phyloP scores from a whole-genome alignment of 2,888 invertebrate species.

The Drosophila nr. fundita region DNA sequence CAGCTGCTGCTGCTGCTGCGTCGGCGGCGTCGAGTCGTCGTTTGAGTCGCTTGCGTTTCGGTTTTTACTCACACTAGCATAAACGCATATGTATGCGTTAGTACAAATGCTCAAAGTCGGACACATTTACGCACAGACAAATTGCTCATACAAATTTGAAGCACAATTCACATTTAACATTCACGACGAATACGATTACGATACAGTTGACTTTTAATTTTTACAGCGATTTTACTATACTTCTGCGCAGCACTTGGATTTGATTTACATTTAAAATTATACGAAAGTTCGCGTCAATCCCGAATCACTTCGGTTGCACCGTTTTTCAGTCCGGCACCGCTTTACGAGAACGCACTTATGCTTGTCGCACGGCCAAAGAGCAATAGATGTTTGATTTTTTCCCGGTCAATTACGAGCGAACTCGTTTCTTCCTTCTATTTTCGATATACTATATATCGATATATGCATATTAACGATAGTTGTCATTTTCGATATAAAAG shows the following conservation, averaged over 20 bases:
- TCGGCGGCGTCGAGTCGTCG: slow-evolving; percentile 40
- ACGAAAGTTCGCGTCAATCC: slow-evolving; percentile 23
- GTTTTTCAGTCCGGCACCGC: slow-evolving; percentile 22
- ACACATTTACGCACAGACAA: slow-evolving; percentile 49
- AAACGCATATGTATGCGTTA: slow-evolving; percentile 36
- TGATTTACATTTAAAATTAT: slow-evolving; percentile 28
- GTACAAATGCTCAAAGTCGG: slow-evolving; percentile 43
- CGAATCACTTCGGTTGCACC: slow-evolving; percentile 16
- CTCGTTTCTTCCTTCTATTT: slow-evolving; percentile 21
- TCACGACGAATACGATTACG: slow-evolving; percentile 42
- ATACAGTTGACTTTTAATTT: slow-evolving; percentile 53
- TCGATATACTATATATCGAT: slow-evolving; percentile 23
- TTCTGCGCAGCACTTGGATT: slow-evolving; percentile 38
- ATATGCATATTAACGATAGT: slow-evolving; percentile 4
- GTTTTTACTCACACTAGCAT: slow-evolving; percentile 57
- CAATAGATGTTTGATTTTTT: slow-evolving; percentile 61
- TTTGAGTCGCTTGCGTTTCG: slow-evolving; percentile 54
- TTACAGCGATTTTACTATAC: slow-evolving; percentile 35
- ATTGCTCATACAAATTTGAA: slow-evolving; percentile 52
- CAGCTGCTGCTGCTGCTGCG: slow-evolving; percentile 62
- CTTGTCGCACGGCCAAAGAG: slow-evolving; percentile 35
- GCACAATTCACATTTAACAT: slow-evolving; percentile 47
- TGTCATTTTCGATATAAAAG: background rate
- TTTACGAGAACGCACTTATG: slow-evolving; percentile 36
- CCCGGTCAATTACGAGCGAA: slow-evolving; percentile 54